Conservation (phyloP, 2,888 invertebrate genomes). For the Spialia ferax region DNA sequence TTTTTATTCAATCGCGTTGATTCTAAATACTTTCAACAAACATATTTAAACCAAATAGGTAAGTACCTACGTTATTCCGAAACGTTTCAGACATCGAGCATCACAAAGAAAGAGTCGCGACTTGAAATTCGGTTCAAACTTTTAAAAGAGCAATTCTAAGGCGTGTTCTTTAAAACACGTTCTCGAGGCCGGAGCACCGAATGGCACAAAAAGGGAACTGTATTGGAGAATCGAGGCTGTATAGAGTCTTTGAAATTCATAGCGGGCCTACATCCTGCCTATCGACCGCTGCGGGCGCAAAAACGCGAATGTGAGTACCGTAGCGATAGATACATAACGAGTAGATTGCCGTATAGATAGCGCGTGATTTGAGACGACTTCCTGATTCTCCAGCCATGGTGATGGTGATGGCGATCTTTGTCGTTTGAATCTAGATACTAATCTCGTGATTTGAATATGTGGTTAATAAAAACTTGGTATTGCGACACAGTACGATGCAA, state of each 20-base stretch:
- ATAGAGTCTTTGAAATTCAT: constrained; percentile 51
- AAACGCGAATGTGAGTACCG: constrained; percentile 58
- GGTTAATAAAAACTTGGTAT: too few relatives aligned
- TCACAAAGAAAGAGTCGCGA: constrained; percentile 22
- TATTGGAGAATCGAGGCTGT: constrained; percentile 40
- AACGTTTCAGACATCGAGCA: constrained; percentile 2
- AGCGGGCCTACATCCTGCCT: constrained; percentile 53
- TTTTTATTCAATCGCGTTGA: too few relatives aligned
- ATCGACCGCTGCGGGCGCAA: constrained; percentile 46
- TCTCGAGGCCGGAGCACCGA: constrained; percentile 34
- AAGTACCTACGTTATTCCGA: too few relatives aligned
- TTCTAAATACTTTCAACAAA: background rate
- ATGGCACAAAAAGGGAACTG: constrained; percentile 38
- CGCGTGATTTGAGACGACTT: constrained; percentile 6
- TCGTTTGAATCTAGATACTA: background rate
- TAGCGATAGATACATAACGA: constrained; percentile 46
- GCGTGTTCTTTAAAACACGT: constrained; percentile 39
- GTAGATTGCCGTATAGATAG: constrained; percentile 36
- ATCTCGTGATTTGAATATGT: background rate
- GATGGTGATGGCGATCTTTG: background rate
- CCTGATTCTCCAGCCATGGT: background rate
- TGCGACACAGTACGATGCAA: too few relatives aligned
- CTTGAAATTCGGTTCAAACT: constrained; percentile 38
- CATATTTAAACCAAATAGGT: background rate
- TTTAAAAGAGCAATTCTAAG: constrained; percentile 40